Base-by-base conservation (phyloP, 2,797 vertebrate genomes). In the Morus bassanus region DNA sequence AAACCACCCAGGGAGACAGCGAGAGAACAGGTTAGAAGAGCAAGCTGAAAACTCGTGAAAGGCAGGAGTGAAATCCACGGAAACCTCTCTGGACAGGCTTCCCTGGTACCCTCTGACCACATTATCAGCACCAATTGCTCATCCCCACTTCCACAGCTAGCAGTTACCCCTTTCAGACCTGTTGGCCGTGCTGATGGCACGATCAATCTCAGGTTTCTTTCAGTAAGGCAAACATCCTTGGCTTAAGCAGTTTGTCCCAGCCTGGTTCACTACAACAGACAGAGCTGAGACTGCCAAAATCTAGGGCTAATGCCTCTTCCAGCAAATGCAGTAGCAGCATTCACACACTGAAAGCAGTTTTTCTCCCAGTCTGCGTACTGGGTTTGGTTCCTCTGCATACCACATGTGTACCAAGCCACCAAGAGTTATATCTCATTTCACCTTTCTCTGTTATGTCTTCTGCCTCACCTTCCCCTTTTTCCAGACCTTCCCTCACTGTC, bases 1-100 rank as follows among this genome's bases (percentile, higher is more conserved):
- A 95, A 96, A 91, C 73, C 88, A 95, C 67, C 50, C 69, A 93
- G 35, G 69, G 59, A 95, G 88, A 94, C 4, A 2, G 64, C 39
- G 51, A 85, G 28, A 77, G 75, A 94, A 73, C 65, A 94, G 63
- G 91, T 88, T 73, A 63, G 69, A 91, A 75, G 37, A 90, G 59
- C 65, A 96, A 83, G n/a, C 56, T 43, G 54, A 90, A 94, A 90
- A 76, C 13, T 60, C 5, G 2, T 5, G 31, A 43, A 86, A 84
- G 16, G 23, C 69, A 51, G n/a, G 31, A 88, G 11, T 39, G 31
- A 75, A 94, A 76, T 18, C 59, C 61, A 37, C 0, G 0, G 13
- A 83, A 50, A 74, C 16, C 25, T 59, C 54, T 64, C 43, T 17
- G 51, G 35, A 73, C 48, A 80, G 31, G 63, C 13, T 60, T 85